Evolutionary conservation across 1,140 invertebrate genomes (phyloP), one percentile per base, ranked within the genome.

Genomic region (Lutraria rhynchaena): DNA sequence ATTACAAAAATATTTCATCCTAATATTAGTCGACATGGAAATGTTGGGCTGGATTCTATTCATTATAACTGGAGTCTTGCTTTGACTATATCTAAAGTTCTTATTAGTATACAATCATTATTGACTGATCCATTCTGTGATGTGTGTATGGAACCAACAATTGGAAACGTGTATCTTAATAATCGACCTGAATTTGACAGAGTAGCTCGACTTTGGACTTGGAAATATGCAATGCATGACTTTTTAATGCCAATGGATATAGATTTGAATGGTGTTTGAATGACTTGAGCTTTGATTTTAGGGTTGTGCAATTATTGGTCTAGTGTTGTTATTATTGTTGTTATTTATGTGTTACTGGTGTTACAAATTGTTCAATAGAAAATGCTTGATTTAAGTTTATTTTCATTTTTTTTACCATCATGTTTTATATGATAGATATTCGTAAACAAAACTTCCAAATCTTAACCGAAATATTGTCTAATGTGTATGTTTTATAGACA

Each of bases 61-160:
- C 96, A 97, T 89, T 96, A 98, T 91, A 98, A 98, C 92, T 99
- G 98, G 98, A 98, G 96, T 44, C 93, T 98, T 67, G 97, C 97
- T 15, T 92, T 99, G 31, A 98, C 97, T 17, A 96, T 98, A 89
- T 96, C 96, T 53, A 98, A 99, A 89, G 91, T 93, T 46, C 83
- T 93, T 11, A 92, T 93, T 22, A 92, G 92, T 71, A 92, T 93
- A 51, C 97, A 98, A 94, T 98, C 97, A 87, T 93, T 98, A 46
- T 94, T 99, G 24, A 99, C 97, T 0, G 98, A 99, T 93, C 97
- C 98, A 0, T 98, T 96, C 89, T 96, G 96, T 87, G 94, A 96
- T 94, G 95, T 97, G 3, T 97, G 96, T 89, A 99, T 99, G 98
- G 97, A 98, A 89, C 96, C 97, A 24, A 94, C 95, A 77, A 92